A percentile compares a stretch with the other conserved stretches of the same genome.
These are phyloP conservation scores for Penaeus japonicus DNA, from an alignment of 1,140 invertebrate species.

Conservation along the genomic window DNA sequence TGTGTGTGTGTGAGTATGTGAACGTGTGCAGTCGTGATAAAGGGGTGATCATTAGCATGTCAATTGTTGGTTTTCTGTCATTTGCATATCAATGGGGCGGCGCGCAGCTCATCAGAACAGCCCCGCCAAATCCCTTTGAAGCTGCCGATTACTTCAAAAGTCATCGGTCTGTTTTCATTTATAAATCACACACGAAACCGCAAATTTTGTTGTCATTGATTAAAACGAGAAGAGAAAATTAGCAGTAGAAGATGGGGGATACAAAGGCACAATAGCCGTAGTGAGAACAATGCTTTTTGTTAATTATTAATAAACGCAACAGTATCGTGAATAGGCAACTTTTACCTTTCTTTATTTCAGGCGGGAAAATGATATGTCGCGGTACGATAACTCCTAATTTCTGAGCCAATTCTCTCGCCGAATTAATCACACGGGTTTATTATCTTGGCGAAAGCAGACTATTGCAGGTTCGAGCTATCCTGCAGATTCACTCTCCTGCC, in stretches of 20 bases:
- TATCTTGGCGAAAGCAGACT: no score
- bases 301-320: background rate
- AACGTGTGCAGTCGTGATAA: constrained; percentile 41
- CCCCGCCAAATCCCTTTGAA: constrained; percentile 42
- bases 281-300: background rate
- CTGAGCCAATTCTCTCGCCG: no score
- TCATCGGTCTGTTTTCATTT: background rate
- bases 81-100: constrained; percentile 55
- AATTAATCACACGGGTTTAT: no score
- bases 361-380: no score
- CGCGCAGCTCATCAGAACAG: constrained; percentile 53
- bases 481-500: no score
- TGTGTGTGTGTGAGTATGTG: constrained; percentile 30
- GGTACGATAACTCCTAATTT: no score
- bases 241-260: background rate
- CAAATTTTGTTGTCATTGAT: background rate
- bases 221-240: background rate
- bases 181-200: background rate
- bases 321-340: background rate
- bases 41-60: constrained; percentile 55
- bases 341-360: no score
- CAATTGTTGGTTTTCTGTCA: constrained; percentile 55
- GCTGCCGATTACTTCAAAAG: constrained; percentile 10
- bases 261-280: background rate
- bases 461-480: no score